Conservation (phyloP, 2,888 invertebrate species). For the Steinernema carpocapsae region DNA sequence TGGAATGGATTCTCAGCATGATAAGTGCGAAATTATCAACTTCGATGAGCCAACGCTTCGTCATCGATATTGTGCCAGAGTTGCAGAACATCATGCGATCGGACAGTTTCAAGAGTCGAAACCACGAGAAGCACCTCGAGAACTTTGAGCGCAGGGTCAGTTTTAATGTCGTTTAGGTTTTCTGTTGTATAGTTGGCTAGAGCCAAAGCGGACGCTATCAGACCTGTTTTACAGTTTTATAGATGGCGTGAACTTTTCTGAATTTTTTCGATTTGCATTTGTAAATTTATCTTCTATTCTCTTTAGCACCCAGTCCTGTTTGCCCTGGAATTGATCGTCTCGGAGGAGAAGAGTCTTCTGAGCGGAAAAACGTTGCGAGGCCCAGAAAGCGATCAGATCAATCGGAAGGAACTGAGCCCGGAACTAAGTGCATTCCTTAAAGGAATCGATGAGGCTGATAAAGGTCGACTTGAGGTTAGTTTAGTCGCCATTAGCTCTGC, state of each 20-base stretch:
- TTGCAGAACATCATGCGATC: slow-evolving; percentile 50
- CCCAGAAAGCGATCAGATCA: slow-evolving; percentile 37
- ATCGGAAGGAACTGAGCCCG: slow-evolving; percentile 47
- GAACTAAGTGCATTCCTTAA: slow-evolving; percentile 60
- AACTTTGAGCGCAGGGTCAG: slow-evolving; percentile 53
- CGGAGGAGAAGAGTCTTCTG: slow-evolving; percentile 20
- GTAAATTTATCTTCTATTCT: no score
- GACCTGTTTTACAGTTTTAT: no score
- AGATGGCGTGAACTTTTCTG: no score
- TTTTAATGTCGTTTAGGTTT: not conserved
- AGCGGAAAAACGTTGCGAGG: slow-evolving; percentile 37
- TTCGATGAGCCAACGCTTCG: slow-evolving; percentile 58
- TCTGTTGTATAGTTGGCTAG: not conserved
- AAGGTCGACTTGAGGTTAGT: slow-evolving; percentile 60
- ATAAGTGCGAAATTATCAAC: slow-evolving; percentile 58
- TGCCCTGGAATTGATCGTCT: slow-evolving; percentile 37
- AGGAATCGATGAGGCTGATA: slow-evolving; percentile 66
- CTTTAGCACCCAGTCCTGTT: slow-evolving; percentile 39
- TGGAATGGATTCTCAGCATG: slow-evolving; percentile 67
- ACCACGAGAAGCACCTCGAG: slow-evolving; percentile 47
- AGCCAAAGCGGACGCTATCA: no score
- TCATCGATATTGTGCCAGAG: slow-evolving; percentile 60
- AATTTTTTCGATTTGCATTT: no score
- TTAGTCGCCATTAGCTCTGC: slow-evolving; percentile 25
- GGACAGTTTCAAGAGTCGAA: slow-evolving; percentile 46